phyloP scores from a whole-genome alignment of 2,113 vertebrate species.

The Brachionichthys hirsutus region DNA sequence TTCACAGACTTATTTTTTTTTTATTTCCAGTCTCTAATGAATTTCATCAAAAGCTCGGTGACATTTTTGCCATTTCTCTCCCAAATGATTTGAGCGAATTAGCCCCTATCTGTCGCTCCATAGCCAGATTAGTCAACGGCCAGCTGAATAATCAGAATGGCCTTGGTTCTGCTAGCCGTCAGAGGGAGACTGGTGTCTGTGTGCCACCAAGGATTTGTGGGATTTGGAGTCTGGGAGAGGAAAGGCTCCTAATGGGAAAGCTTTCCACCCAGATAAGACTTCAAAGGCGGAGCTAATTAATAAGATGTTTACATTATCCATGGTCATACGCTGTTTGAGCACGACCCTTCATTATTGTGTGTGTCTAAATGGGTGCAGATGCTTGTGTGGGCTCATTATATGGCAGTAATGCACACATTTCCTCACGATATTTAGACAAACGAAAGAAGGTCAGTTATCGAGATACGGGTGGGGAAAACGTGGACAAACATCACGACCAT shows the following conservation, averaged over 20 bases:
- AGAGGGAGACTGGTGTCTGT: constrained; percentile 47
- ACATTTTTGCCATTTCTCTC: constrained; percentile 49
- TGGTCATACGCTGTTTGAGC: constrained; percentile 63
- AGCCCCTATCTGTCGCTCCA: constrained; percentile 47
- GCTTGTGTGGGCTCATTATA: constrained; percentile 20
- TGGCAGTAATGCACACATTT: constrained; percentile 25
- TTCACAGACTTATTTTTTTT: constrained; percentile 39
- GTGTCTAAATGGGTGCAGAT: constrained; percentile 24
- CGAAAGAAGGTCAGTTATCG: not conserved
- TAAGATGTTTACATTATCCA: constrained; percentile 80
- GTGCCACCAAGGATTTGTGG: constrained; percentile 62
- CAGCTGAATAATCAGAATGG: constrained; percentile 57
- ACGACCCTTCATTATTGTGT: constrained; percentile 51
- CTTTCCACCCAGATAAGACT: constrained; percentile 73
- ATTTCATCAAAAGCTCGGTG: constrained; percentile 49
- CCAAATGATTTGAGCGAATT: constrained; percentile 55
- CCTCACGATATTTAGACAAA: constrained; percentile 26
- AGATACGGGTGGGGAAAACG: not conserved
- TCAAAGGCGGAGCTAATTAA: constrained; percentile 77
- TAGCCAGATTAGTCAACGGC: constrained; percentile 61
- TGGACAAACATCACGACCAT: not conserved
- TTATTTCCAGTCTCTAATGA: constrained; percentile 47
- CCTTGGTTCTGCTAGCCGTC: constrained; percentile 52
- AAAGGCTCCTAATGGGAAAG: constrained; percentile 62
- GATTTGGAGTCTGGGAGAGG: constrained; percentile 63